Evolutionary conservation across 1,140 invertebrate species (phyloP), one percentile per base, ranked within the genome.

Genomic region (Apocrypta bakeri): DNA sequence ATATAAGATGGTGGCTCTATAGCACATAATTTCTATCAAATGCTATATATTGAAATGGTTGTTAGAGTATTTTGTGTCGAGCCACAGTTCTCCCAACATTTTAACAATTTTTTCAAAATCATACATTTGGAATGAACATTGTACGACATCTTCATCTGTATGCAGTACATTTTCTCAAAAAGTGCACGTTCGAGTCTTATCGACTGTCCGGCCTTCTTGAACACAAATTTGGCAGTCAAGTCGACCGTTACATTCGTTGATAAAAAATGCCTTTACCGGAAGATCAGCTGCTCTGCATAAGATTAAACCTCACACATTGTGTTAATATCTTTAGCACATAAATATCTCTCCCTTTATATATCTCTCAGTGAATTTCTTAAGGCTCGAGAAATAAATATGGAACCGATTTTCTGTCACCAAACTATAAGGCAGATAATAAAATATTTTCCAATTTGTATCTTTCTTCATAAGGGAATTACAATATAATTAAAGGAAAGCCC

Each of bases 1-100:
- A 86, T 6, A 61, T 68, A 83, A 0, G 82, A 84, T 31, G 84
- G 85, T 74, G 85, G 82, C 11, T 61, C 79, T 21, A 84, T 68
- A 6, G 56, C 2, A 29, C 11, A 24, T 9, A 85, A n/a, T 68
- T 77, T 61, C 72, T 2, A 83, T 69, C 21, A 72, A 48, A 56
- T 80, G 1, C 1, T 8, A 64, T 33, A 85, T 56, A 21, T 72
- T 79, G 37, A 76, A 66, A 40, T 80, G 74, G n/a, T 81, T 27
- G 48, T 78, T 25, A 14, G 1, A 21, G 78, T 64, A 40, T 68
- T 42, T 61, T 33, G n/a, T 27, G 76, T 74, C 73, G 71, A 73
- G 64, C 63, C 75, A 77, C 21, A 77, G 33, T 11, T 77, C 56
- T 17, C 27, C 63, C 24, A 77, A 66, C 14, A 37, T 64, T 66